Base-by-base conservation (phyloP, 2,888 invertebrate species). In the Callosobruchus maculatus region DNA sequence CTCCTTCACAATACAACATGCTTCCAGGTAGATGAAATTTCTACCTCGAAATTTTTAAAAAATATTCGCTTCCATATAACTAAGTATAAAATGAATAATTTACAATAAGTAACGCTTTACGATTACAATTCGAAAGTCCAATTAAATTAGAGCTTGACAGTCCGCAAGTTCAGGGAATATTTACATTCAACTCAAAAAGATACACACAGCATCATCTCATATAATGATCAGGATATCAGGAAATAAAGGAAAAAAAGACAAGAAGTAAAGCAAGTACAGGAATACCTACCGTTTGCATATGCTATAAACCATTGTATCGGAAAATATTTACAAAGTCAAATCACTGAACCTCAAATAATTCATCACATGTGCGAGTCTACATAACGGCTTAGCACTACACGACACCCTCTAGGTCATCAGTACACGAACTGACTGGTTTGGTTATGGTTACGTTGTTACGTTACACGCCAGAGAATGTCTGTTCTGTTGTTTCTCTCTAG, bases 361-460 rank as follows among this genome's bases (percentile, higher is more conserved):
- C 78, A 82, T 82, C 82, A 83, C 83, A 83, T 81, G 83, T 82
- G 82, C 81, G 81, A 81, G 79, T 79, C 78, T 79, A 77, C 78
- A 77, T 80, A 76, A 77, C 76, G 75, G 76, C 75, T 72, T 77
- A 77, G 73, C 72, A 76, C 76, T 78, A 80, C 80, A 76, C 78
- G 73, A 74, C 75, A 79, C 78, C 72, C 70, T 74, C 78, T 77
- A 75, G 76, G 76, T 78, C 78, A 78, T 78, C 79, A 77, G 78
- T 78, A 79, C 79, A 78, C 80, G 78, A 79, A 80, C 80, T 80
- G 76, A 78, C 49, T 49, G 49, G 49, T 49, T 49, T 49, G 72
- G 74, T 68, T 66, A 71, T 49, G 49, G 49, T 49, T 18, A n/a
- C n/a, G n/a, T n/a, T n/a, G n/a, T n/a, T n/a, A n/a, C n/a, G n/a